Evolutionary conservation across 2,113 vertebrate species (phyloP), one percentile per base, ranked within the genome.

Genomic region (Aepyceros melampus): DNA sequence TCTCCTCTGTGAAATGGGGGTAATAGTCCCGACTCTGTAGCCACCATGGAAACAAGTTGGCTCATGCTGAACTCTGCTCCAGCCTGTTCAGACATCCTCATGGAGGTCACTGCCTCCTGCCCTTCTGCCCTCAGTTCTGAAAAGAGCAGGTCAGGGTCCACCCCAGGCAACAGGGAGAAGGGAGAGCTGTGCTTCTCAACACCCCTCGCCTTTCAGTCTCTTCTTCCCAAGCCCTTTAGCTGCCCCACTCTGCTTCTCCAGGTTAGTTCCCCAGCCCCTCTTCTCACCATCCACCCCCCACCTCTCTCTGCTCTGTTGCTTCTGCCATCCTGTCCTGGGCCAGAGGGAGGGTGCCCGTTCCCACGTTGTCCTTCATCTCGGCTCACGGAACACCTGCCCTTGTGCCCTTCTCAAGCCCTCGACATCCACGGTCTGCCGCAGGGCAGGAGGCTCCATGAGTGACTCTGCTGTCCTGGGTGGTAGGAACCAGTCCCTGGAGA

Each of bases 311-410:
- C 16, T 53, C 81, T 27, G 2, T 49, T 7, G 74, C 15, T n/a
- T n/a, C 43, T 8, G 14, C 14, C 29, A 33, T 31, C 16, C 51
- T 58, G 51, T 47, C 64, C 27, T 23, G 53, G 11, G 25, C 19
- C 11, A 0, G 36, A n/a, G 29, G 27, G 29, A 31, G 16, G 2
- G 15, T 2, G 12, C 3, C 0, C 23, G 1, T 43, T 9, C 47
- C 56, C 29, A 17, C 2, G 4, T 49, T 53, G 62, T 62, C 53
- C 45, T 23, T 83, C 91, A 45, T 53, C 29, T 36, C 4, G 0
- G 7, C n/a, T 25, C 79, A 40, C 29, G 5, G 43, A 0, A 45
- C 14, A 31, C 40, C 45, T 40, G 27, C 8, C 25, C 67, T 2
- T 7, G 58, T 19, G 14, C 17, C 47, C 25, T 78, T 78, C 40